These are phyloP conservation scores for Batillaria attramentaria DNA, from an alignment of 1,140 invertebrate species.

Conservation along the genomic window DNA sequence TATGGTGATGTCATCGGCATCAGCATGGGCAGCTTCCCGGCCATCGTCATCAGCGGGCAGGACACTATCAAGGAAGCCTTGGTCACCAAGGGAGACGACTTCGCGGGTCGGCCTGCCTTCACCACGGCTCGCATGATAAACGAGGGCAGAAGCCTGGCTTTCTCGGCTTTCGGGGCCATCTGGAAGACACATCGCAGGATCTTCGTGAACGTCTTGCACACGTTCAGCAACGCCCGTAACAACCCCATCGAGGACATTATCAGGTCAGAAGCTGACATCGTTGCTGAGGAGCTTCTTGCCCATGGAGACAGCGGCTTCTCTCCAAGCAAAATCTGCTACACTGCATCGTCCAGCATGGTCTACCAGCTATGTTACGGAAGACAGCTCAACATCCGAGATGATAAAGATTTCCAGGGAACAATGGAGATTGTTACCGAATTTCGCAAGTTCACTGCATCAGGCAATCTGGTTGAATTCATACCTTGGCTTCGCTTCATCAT, in stretches of 20 bases:
- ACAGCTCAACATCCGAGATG: conserved; percentile 31
- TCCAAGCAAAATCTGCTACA: not conserved
- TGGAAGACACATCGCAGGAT: conserved; percentile 36
- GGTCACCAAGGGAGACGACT: conserved; percentile 40
- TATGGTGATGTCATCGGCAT: conserved; percentile 56
- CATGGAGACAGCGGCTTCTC: conserved; percentile 31
- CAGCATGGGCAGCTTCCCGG: conserved; percentile 47
- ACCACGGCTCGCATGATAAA: conserved; percentile 27
- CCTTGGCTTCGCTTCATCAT: conserved; percentile 36
- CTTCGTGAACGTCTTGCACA: conserved; percentile 28
- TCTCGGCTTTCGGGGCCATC: conserved; percentile 24
- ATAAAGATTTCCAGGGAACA: conserved; percentile 28
- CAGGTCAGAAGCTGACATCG: conserved; percentile 26
- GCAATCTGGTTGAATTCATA: conserved; percentile 39
- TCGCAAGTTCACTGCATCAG: conserved; percentile 6
- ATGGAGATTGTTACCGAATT: conserved; percentile 17
- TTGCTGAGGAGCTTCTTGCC: conserved; percentile 26
- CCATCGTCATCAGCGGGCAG: conserved; percentile 48
- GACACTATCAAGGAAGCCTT: conserved; percentile 46
- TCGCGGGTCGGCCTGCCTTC: conserved; percentile 50
- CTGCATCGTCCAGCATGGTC: not conserved
- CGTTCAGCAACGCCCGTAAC: conserved; percentile 29
- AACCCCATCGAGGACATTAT: conserved; percentile 32
- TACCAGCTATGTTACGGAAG: not conserved
- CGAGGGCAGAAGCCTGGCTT: conserved; percentile 30